phyloP scores from a whole-genome alignment of 1,140 invertebrate genomes.

The Trialeurodes vaporariorum region DNA sequence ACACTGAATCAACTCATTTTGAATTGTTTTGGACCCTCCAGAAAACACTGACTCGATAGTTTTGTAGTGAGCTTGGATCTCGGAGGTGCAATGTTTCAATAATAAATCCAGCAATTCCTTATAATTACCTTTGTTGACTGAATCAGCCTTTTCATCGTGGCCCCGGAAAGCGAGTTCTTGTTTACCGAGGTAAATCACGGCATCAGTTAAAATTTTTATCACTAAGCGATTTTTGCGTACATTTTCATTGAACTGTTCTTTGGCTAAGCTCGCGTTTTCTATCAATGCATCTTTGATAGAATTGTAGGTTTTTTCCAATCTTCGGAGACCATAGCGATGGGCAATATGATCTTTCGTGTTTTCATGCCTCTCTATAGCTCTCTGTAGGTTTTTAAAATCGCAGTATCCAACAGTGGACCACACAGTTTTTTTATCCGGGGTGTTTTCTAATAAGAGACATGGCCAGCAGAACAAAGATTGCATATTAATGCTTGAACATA shows the following conservation, averaged over 20 bases:
- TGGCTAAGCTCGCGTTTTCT: not conserved
- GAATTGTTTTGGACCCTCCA: conserved; percentile 28
- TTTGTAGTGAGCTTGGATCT: too few relatives aligned
- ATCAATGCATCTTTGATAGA: not conserved
- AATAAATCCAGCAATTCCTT: conserved; percentile 24
- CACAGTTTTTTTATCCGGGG: conserved; percentile 5
- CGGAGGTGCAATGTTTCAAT: conserved; percentile 7
- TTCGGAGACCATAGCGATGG: too few relatives aligned
- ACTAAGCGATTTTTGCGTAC: conserved; percentile 11
- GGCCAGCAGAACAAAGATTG: too few relatives aligned
- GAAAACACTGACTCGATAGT: too few relatives aligned
- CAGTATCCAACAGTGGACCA: conserved; percentile 11
- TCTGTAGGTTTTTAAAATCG: conserved; percentile 4
- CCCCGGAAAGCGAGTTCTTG: conserved; percentile 30
- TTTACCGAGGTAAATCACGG: conserved; percentile 25
- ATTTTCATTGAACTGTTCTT: conserved; percentile 13
- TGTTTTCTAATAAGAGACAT: conserved; percentile 15
- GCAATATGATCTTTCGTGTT: not conserved
- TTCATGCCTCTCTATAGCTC: not conserved
- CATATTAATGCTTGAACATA: too few relatives aligned
- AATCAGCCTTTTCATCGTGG: conserved; percentile 23
- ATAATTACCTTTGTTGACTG: conserved; percentile 28
- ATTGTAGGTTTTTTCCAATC: not conserved
- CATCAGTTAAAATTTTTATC: conserved; percentile 22
- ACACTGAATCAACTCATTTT: conserved; percentile 31